Base-by-base conservation (phyloP, 2,113 vertebrate species). In the Gallinago paraguaiae region DNA sequence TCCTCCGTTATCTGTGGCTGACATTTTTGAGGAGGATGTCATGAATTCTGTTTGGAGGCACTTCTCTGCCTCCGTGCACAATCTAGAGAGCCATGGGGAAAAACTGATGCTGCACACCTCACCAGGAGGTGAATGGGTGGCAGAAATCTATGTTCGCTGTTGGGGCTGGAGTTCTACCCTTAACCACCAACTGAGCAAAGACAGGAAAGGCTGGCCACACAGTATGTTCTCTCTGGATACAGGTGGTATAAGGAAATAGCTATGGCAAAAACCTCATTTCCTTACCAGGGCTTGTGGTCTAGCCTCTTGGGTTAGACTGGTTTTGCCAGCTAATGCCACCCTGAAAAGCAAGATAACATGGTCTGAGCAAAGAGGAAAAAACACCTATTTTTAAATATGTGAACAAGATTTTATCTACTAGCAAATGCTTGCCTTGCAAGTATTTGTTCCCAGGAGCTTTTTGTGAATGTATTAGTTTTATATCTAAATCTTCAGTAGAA, bases 251-350 rank as follows among this genome's bases (percentile, higher is more conserved):
- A 82, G 64, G 54, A 88, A 90, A 92, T 60, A 69, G 31, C 79
- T 54, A 37, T 20, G 59, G 83, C 35, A 85, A 84, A 94, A 94
- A 60, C 75, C 45, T 74, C 69, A 64, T 74, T 90, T 85, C 83
- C 79, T 82, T 92, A 70, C 50, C 64, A 63, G 69, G 24, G 10
- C 53, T 85, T 94, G 59, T 82, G 64, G 70, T 56, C 50, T 65
- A 45, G 28, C 33, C n/a, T 74, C 31, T 78, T 54, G 69, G 23
- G 15, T 81, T 77, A 72, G 23, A 11, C 15, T 69, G 43, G 31
- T 45, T 77, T 72, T 88, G 64, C 39, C 82, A 74, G 45, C 14
- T 86, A 88, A 56, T 82, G 56, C 41, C 65, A 76, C 57, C 51
- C 30, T 70, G 43, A 67, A 91, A 86, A 48, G 71, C 77, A 88